These are phyloP conservation scores for Leptinotarsa texana DNA, from an alignment of 1,140 invertebrate genomes.

Conservation along the genomic window DNA sequence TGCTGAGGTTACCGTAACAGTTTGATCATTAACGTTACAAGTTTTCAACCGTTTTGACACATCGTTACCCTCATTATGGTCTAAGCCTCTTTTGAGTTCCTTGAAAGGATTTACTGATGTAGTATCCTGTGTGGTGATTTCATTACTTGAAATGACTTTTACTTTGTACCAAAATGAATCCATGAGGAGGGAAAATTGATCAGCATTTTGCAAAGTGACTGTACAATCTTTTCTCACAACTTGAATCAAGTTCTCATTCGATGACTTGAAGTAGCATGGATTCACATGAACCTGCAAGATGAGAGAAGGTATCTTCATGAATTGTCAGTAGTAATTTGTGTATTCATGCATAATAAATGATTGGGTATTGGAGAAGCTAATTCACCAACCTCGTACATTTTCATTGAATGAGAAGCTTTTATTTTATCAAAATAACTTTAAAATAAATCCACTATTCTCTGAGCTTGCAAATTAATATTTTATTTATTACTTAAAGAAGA, in stretches of 20 bases:
- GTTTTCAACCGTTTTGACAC: background rate
- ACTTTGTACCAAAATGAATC: constrained; percentile 9
- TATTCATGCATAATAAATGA: too few species aligned
- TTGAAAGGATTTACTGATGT: background rate
- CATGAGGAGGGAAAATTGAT: background rate
- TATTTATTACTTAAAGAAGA: too few species aligned
- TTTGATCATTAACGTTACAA: background rate
- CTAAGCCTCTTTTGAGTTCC: background rate
- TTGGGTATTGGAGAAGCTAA: too few species aligned
- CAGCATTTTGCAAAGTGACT: constrained; percentile 7
- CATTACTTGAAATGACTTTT: constrained; percentile 3
- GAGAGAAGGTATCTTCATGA: background rate
- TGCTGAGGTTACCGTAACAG: background rate
- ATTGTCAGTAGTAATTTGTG: too few species aligned
- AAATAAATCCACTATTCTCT: too few species aligned
- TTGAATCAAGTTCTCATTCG: background rate
- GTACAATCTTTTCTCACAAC: background rate
- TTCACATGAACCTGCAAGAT: constrained; percentile 17
- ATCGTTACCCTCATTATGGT: background rate
- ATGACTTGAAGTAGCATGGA: constrained; percentile 16
- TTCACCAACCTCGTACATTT: too few species aligned
- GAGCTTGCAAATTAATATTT: too few species aligned
- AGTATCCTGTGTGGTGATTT: background rate
- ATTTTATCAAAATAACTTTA: too few species aligned
- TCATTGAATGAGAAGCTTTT: too few species aligned